A percentile compares a stretch with the other conserved stretches of the same genome.
Conservation (phyloP, 1,140 invertebrate genomes). For the Drosophila asahinai region DNA sequence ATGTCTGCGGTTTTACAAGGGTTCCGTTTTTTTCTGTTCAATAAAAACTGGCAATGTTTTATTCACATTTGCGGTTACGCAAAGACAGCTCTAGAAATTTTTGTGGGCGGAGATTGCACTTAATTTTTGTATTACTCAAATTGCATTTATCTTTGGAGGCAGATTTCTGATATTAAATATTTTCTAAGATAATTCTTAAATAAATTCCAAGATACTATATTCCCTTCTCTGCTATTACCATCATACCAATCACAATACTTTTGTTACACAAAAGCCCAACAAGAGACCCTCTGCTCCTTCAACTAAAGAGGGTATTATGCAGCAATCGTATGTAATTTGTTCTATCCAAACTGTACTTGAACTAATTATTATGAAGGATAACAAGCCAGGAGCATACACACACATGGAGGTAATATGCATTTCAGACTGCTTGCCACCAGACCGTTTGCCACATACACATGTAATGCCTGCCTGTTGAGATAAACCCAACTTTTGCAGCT, state of each 20-base stretch:
- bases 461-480: conserved; percentile 50
- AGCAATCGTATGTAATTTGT: conserved; percentile 38
- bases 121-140: neutral
- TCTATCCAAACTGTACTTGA: conserved; percentile 32
- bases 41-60: conserved; percentile 21
- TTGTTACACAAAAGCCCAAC: conserved; percentile 4
- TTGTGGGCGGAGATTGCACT: neutral
- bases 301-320: conserved; percentile 33
- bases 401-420: conserved; percentile 38
- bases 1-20: conserved; percentile 52
- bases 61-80: conserved; percentile 14
- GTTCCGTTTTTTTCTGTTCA: neutral
- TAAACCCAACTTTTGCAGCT: conserved; percentile 25
- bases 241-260: conserved; percentile 2
- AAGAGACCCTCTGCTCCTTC: neutral
- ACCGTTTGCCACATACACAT: conserved; percentile 51
- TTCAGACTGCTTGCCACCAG: conserved; percentile 32
- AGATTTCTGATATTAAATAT: neutral
- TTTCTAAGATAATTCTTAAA: neutral
- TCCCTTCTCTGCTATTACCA: neutral
- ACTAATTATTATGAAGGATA: conserved; percentile 50
- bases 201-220: neutral
- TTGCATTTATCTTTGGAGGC: neutral
- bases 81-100: neutral
- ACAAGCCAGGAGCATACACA: conserved; percentile 31